A percentile compares a stretch with the other conserved stretches of the same genome.
Evolutionary conservation across 2,888 invertebrate species (phyloP).

Genomic region (Amaurobius ferox): DNA sequence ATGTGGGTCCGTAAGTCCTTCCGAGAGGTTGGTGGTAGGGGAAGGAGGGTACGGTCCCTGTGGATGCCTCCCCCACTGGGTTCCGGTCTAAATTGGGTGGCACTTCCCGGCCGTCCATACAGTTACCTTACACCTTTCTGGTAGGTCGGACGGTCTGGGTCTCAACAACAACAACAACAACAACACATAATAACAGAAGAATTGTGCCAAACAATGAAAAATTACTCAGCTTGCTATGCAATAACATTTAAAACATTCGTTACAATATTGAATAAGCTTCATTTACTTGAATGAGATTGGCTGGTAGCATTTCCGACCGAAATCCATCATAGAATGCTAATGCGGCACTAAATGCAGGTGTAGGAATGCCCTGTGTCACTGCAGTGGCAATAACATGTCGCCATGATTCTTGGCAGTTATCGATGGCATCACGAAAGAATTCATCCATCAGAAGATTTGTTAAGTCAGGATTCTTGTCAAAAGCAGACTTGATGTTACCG

Average conservation of each 20-base stretch:
- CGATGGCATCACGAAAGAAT: constrained; percentile 92
- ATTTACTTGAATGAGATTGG: constrained; percentile 92
- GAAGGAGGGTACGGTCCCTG: no score
- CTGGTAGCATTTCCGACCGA: constrained; percentile 89
- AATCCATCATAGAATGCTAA: constrained; percentile 98
- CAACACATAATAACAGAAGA: no score
- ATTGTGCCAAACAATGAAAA: not conserved
- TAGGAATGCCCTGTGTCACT: constrained; percentile 89
- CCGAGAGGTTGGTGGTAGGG: no score
- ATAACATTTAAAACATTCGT: not conserved
- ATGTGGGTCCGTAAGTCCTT: no score
- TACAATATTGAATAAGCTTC: no score
- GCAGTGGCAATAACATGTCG: constrained; percentile 86
- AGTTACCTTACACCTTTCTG: no score
- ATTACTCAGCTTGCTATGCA: not conserved
- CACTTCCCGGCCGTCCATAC: no score
- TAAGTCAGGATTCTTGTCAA: constrained; percentile 90
- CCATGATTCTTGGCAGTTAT: constrained; percentile 88
- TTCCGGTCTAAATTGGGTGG: no score
- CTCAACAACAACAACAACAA: no score
- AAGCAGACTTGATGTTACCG: constrained; percentile 94
- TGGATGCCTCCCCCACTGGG: no score
- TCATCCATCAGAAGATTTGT: constrained; percentile 93
- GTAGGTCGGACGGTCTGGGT: no score
- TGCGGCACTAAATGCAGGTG: constrained; percentile 94